These are phyloP conservation scores for Tragulus kanchil DNA, from an alignment of 2,113 vertebrate species.

Conservation along the genomic window DNA sequence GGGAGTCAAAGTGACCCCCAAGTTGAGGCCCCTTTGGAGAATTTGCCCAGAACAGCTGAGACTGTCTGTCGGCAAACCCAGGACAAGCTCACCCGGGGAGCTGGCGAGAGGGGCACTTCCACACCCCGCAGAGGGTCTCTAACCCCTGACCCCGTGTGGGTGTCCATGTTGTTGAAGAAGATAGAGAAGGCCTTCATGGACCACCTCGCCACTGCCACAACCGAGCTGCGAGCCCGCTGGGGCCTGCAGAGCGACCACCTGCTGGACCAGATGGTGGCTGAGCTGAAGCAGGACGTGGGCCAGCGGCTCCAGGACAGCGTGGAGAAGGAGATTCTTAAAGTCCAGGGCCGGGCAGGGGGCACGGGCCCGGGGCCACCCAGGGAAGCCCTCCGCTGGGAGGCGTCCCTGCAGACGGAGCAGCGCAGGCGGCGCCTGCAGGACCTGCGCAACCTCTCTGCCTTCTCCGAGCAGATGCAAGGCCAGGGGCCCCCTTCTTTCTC, in stretches of 20 bases:
- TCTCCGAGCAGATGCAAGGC: constrained; percentile 24
- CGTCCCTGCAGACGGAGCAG: constrained; percentile 87
- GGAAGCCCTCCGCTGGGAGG: constrained; percentile 78
- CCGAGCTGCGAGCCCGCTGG: constrained; percentile 92
- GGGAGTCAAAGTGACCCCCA: constrained; percentile 72
- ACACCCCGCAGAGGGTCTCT: constrained; percentile 57
- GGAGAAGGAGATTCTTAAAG: constrained; percentile 91
- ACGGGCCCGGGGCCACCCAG: constrained; percentile 84
- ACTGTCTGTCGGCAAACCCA: not conserved
- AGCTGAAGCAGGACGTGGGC: constrained; percentile 92
- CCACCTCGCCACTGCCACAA: constrained; percentile 92
- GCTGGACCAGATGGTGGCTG: constrained; percentile 91
- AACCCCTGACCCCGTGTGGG: constrained; percentile 92
- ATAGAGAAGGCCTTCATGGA: constrained; percentile 95
- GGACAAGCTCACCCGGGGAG: not conserved
- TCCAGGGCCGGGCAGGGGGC: constrained; percentile 84
- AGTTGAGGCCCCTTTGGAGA: constrained; percentile 76
- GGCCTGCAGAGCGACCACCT: constrained; percentile 89
- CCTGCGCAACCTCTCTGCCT: constrained; percentile 85
- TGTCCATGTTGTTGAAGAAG: constrained; percentile 91
- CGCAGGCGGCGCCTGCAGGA: constrained; percentile 87
- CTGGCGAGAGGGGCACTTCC: not conserved
- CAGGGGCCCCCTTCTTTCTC: constrained; percentile 78
- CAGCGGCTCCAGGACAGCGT: constrained; percentile 91
- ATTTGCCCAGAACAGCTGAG: constrained; percentile 67